A percentile compares a stretch with the other conserved stretches of the same genome.
Evolutionary conservation across 2,797 vertebrate genomes (phyloP).

Genomic region (Poecilia gillii): DNA sequence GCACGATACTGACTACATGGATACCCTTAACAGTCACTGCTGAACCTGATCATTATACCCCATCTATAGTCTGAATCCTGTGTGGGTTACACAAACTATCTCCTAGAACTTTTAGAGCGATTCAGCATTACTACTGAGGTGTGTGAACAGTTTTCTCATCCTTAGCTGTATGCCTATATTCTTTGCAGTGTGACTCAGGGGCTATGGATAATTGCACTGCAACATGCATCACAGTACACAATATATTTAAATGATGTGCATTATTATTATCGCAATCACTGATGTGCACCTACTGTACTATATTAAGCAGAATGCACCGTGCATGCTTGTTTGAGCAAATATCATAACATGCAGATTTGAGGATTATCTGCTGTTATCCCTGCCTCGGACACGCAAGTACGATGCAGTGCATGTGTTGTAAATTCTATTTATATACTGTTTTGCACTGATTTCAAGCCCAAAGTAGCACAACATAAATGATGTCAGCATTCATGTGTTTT

Average conservation of each 20-base stretch:
- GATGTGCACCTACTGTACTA: conserved; percentile 81
- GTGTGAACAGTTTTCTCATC: conserved; percentile 51
- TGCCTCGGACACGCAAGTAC: conserved; percentile 82
- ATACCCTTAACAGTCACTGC: conserved; percentile 3
- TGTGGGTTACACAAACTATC: conserved; percentile 21
- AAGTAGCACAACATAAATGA: conserved; percentile 75
- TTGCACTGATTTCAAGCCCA: conserved; percentile 79
- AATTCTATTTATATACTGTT: conserved; percentile 65
- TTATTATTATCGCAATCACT: conserved; percentile 71
- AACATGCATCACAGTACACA: conserved; percentile 83
- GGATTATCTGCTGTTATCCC: conserved; percentile 81
- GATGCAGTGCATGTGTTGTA: conserved; percentile 69
- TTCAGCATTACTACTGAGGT: conserved; percentile 61
- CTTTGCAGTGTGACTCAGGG: conserved; percentile 97
- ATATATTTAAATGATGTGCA: conserved; percentile 79
- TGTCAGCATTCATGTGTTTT: conserved; percentile 69
- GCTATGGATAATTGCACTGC: conserved; percentile 89
- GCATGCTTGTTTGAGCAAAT: conserved; percentile 81
- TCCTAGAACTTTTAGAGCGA: conserved; percentile 47
- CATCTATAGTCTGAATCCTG: conserved; percentile 41
- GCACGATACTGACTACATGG: conserved; percentile 1
- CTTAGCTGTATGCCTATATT: conserved; percentile 80
- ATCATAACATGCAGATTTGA: conserved; percentile 83
- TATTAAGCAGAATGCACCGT: conserved; percentile 87
- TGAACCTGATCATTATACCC: conserved; percentile 27